Evolutionary conservation across 1,140 invertebrate genomes (phyloP).

Genomic region (Hylaeus volcanicus): DNA sequence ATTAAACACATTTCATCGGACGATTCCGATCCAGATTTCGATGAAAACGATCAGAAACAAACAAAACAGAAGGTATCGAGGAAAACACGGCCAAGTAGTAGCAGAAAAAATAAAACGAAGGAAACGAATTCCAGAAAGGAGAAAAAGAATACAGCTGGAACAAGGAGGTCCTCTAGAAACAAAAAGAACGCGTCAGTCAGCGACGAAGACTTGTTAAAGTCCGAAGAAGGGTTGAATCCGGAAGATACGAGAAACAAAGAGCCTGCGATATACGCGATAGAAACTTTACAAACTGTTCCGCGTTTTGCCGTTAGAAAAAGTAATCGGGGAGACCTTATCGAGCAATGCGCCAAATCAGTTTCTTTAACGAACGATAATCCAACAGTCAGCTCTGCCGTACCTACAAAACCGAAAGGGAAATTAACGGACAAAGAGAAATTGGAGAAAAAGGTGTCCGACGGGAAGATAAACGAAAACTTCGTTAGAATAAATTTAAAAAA

Average conservation of each 20-base stretch:
- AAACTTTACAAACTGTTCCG: constrained; percentile 63
- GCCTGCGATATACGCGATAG: constrained; percentile 60
- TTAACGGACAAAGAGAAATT: constrained; percentile 80
- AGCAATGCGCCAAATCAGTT: constrained; percentile 60
- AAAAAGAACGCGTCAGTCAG: neutral
- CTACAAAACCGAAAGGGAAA: constrained; percentile 62
- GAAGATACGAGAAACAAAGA: constrained; percentile 23
- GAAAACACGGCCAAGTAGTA: neutral
- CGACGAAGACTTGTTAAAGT: constrained; percentile 1
- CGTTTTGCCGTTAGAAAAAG: constrained; percentile 56
- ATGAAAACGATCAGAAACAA: neutral
- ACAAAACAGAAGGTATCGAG: constrained; percentile 8
- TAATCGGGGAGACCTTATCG: constrained; percentile 58
- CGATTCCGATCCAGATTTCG: constrained; percentile 31
- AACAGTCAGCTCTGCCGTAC: neutral
- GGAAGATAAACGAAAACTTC: constrained; percentile 93
- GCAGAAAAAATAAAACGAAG: neutral
- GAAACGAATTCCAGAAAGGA: neutral
- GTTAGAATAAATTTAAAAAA: constrained; percentile 94
- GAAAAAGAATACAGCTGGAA: neutral
- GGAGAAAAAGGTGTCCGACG: constrained; percentile 85
- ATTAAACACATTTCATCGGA: constrained; percentile 9
- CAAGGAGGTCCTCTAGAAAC: constrained; percentile 8
- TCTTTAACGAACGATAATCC: constrained; percentile 4
- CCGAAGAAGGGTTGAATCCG: neutral